A percentile compares a stretch with the other conserved stretches of the same genome.
These are phyloP conservation scores for Chloebia gouldiae DNA, from an alignment of 2,113 vertebrate species.

Conservation along the genomic window DNA sequence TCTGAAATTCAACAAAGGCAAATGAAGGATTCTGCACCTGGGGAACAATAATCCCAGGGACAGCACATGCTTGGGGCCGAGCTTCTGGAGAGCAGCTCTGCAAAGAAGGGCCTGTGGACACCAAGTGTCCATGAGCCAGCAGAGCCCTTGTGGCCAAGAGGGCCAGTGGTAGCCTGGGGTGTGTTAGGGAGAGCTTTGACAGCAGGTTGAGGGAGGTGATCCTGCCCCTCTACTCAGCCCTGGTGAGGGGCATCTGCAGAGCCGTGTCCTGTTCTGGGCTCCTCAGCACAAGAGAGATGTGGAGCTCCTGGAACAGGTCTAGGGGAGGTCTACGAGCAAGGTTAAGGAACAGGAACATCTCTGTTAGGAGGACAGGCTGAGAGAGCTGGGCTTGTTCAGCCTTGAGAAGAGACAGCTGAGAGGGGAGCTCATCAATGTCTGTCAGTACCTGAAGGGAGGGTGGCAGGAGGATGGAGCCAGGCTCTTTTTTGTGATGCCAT, in stretches of 20 bases:
- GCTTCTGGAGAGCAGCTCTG: neutral
- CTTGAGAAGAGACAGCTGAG: fast-evolving
- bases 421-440: too few relatives aligned
- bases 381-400: neutral
- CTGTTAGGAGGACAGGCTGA: too few relatives aligned
- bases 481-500: neutral
- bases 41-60: fast-evolving
- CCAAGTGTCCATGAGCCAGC: neutral
- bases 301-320: neutral
- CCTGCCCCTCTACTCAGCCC: neutral
- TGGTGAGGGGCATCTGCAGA: neutral
- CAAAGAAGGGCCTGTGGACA: neutral
- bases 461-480: neutral
- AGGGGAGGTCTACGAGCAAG: fast-evolving
- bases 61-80: fast-evolving
- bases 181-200: fast-evolving
- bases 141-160: neutral
- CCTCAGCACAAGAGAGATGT: neutral
- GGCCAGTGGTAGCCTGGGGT: neutral
- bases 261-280: neutral
- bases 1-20: neutral
- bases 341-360: neutral
- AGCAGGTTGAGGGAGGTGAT: fast-evolving
- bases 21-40: neutral
- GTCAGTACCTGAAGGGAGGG: neutral